phyloP scores from a whole-genome alignment of 2,888 invertebrate genomes.

The Hoplodrina blanda region DNA sequence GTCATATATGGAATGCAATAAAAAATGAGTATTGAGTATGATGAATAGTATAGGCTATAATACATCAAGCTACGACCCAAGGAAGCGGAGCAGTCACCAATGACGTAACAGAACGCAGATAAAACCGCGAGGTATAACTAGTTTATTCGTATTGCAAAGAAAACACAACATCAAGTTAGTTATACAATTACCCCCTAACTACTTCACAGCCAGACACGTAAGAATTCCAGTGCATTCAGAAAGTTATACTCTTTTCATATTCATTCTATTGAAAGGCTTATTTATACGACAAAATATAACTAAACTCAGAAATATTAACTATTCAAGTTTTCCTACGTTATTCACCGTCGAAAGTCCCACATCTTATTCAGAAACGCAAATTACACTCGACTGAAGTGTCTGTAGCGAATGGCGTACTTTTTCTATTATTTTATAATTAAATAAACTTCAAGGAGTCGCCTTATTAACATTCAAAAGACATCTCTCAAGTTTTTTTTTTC shows the following conservation, averaged over 20 bases:
- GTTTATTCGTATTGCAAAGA: background rate
- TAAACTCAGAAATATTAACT: constrained; percentile 17
- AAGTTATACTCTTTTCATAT: constrained; percentile 12
- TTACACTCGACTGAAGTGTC: constrained; percentile 60
- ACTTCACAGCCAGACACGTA: constrained; percentile 10
- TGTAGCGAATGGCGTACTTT: constrained; percentile 55
- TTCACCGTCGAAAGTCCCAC: constrained; percentile 33
- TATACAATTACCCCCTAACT: background rate
- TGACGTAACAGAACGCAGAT: too few relatives aligned
- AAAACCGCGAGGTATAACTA: too few relatives aligned
- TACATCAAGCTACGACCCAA: too few relatives aligned
- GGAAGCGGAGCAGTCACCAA: too few relatives aligned
- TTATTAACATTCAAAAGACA: constrained; percentile 76
- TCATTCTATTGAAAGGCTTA: constrained; percentile 26
- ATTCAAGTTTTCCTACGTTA: constrained; percentile 37
- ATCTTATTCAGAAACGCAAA: constrained; percentile 65
- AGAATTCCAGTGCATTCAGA: constrained; percentile 6
- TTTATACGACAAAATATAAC: constrained; percentile 15
- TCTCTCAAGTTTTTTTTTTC: constrained; percentile 30
- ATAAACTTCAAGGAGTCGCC: constrained; percentile 74
- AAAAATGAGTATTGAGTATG: too few relatives aligned
- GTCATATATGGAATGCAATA: too few relatives aligned
- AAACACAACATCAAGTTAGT: background rate
- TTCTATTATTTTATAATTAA: constrained; percentile 78
- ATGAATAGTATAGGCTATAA: too few relatives aligned